Evolutionary conservation across 2,888 invertebrate genomes (phyloP).

Genomic region (Stictocephala bisonia): DNA sequence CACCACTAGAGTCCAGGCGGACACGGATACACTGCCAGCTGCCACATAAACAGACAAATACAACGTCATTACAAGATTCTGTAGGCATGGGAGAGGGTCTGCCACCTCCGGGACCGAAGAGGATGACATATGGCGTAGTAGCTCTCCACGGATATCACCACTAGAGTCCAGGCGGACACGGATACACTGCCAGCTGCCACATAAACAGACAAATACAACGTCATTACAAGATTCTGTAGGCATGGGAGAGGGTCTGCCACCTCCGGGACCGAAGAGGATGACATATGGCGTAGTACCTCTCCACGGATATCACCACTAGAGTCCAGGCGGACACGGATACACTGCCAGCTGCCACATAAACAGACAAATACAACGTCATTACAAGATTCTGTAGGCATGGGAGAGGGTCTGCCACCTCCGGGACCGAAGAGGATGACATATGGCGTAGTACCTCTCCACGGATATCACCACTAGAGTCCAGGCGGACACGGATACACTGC

Average conservation of each 20-base stretch:
- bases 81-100: no score
- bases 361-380: no score
- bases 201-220: no score
- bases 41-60: no score
- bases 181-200: constrained; percentile 84
- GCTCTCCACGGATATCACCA: constrained; percentile 80
- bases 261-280: constrained; percentile 77
- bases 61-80: no score
- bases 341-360: constrained; percentile 74
- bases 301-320: constrained; percentile 80
- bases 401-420: no score
- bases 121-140: constrained; percentile 85
- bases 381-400: no score
- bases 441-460: constrained; percentile 82
- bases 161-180: constrained; percentile 81
- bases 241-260: constrained; percentile 82
- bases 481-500: constrained; percentile 79
- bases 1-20: constrained; percentile 81
- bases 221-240: constrained; percentile 80
- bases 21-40: constrained; percentile 81
- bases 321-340: constrained; percentile 83
- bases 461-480: constrained; percentile 84
- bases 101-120: no score
- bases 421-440: constrained; percentile 80
- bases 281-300: constrained; percentile 83